Evolutionary conservation across 2,797 vertebrate species (phyloP), one percentile per base, ranked within the genome.

Genomic region (Sitta carolinensis): DNA sequence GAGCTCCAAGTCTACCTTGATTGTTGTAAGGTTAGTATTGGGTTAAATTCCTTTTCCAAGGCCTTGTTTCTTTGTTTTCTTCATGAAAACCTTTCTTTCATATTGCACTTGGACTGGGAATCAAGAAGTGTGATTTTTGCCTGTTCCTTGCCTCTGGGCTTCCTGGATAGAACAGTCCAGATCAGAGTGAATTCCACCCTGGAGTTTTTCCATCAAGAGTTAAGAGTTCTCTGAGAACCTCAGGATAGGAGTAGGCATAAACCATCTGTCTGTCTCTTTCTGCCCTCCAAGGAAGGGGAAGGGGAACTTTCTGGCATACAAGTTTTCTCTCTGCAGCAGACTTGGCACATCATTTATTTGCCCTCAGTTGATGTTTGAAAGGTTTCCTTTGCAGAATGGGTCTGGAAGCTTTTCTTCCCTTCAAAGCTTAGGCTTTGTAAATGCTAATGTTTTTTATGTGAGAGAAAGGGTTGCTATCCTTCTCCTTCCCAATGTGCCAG

Each of bases 401-500:
- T 50, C 73, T 90, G 76, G 80, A 79, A 90, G 43, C 34, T 64
- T 93, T 87, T 68, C 55, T 91, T 76, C 34, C 48, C 72, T 77
- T 94, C 20, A 10, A 61, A 92, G 52, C 22, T 75, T 59, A 51
- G 66, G 48, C 70, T 91, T 89, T 68, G 75, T 43, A 91, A 85
- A 96, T 95, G 88, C 78, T 92, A 90, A 91, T 89, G 40, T 81
- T 74, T 54, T 19, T 47, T 16, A 14, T 68, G 82, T 82, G 86
- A 64, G 72, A 75, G 23, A 67, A 64, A 45, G 38, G 23, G 26
- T 48, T 79, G 82, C 20, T 79, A 1, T 63, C 22, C 22, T 84
- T 92, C 52, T 86, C 55, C 19, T 79, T 48, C 42, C 79, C 22
- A 30, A 1, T 29, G 45, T 70, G 62, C 34, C 32, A 55, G 61